phyloP scores from a whole-genome alignment of 2,113 vertebrate genomes.

The Osmerus eperlanus region DNA sequence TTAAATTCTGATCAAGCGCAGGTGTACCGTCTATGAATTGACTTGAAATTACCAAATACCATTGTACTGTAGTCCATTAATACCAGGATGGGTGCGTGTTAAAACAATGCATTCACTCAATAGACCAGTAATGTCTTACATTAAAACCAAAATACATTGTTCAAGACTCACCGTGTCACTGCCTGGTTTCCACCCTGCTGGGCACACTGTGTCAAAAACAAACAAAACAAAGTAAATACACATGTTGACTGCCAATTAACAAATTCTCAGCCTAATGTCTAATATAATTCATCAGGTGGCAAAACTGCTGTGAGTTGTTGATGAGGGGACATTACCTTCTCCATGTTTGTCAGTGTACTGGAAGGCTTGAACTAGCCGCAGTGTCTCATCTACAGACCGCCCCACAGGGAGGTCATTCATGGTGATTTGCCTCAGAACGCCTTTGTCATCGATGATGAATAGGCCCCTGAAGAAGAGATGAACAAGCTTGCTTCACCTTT shows the following conservation, averaged over 20 bases:
- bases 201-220: slow-evolving; percentile 82
- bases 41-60: too few relatives aligned
- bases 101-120: too few relatives aligned
- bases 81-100: too few relatives aligned
- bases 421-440: slow-evolving; percentile 90
- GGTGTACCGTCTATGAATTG: too few relatives aligned
- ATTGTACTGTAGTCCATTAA: too few relatives aligned
- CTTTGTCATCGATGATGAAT: slow-evolving; percentile 94
- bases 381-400: slow-evolving; percentile 93
- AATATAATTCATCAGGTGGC: background rate
- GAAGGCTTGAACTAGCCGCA: slow-evolving; percentile 93
- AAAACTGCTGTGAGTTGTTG: background rate
- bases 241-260: background rate
- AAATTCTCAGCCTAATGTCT: background rate
- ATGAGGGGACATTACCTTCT: slow-evolving; percentile 76
- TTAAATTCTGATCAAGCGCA: too few relatives aligned
- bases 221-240: background rate
- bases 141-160: background rate
- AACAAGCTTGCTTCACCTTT: background rate
- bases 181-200: slow-evolving; percentile 97
- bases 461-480: slow-evolving; percentile 79
- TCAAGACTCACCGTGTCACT: slow-evolving; percentile 89
- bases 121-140: background rate
- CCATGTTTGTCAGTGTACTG: slow-evolving; percentile 96
- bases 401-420: slow-evolving; percentile 97